Percentiles rank a stretch among this genome's conserved stretches.
phyloP scores from a whole-genome alignment of 2,113 vertebrate genomes.

The Cyprinodon variegatus region DNA sequence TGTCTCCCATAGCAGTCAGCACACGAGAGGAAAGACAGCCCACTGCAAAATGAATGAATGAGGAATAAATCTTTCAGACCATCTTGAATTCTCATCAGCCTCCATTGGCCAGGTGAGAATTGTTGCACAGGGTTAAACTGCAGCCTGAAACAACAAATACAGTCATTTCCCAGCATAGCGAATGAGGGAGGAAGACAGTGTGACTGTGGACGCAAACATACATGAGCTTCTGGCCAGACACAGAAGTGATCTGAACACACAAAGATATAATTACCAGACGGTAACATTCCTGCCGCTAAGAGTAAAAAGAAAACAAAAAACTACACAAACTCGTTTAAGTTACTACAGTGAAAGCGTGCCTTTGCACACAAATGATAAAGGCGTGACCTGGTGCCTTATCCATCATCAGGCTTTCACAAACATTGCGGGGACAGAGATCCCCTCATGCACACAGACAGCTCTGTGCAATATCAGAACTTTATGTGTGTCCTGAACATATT shows the following conservation, averaged over 20 bases:
- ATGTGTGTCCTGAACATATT: not conserved
- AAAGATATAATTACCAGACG: conserved; percentile 2
- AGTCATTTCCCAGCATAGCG: conserved; percentile 40
- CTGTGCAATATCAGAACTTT: conserved; percentile 16
- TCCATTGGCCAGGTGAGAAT: conserved; percentile 27
- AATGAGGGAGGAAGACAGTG: conserved; percentile 38
- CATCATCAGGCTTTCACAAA: conserved; percentile 29
- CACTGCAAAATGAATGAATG: conserved; percentile 49
- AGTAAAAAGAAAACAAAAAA: conserved; percentile 11
- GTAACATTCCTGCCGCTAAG: not conserved
- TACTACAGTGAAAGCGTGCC: not conserved
- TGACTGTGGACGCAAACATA: conserved; percentile 57
- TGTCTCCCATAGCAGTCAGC: conserved; percentile 34
- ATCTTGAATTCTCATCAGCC: conserved; percentile 52
- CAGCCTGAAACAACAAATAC: conserved; percentile 68
- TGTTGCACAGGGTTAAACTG: conserved; percentile 6
- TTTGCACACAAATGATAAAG: not conserved
- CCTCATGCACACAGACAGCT: conserved; percentile 26
- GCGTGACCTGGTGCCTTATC: conserved; percentile 20
- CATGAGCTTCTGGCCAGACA: conserved; percentile 34
- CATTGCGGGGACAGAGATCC: conserved; percentile 12
- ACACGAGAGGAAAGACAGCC: conserved; percentile 39
- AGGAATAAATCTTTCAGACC: conserved; percentile 47
- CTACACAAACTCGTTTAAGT: conserved; percentile 9
- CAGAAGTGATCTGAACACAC: conserved; percentile 11